phyloP scores from a whole-genome alignment of 2,888 invertebrate species.

The Frankliniella fusca region DNA sequence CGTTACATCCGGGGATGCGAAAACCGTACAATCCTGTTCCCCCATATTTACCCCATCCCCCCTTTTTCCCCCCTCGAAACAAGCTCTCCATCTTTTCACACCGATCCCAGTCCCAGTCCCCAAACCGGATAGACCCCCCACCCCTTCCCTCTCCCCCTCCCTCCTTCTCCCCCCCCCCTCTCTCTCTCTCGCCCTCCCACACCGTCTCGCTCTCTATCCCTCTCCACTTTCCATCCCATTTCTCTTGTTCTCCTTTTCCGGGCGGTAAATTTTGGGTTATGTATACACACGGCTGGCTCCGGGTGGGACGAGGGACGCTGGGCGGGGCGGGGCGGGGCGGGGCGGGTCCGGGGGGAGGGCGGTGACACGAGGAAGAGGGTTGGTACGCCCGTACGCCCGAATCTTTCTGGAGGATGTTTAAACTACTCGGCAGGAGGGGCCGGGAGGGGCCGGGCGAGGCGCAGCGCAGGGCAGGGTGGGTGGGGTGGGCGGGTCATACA shows the following conservation, averaged over 20 bases:
- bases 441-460: background rate
- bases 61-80: background rate
- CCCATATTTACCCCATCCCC: background rate
- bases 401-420: background rate
- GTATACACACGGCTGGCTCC: slow-evolving; percentile 18
- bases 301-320: background rate
- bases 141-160: no score
- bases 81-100: background rate
- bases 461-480: background rate
- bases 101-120: background rate
- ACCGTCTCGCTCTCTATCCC: background rate
- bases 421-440: background rate
- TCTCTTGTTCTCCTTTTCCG: slow-evolving; percentile 26
- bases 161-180: no score
- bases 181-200: no score
- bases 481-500: no score
- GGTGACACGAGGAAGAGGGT: background rate
- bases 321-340: background rate
- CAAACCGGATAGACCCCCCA: background rate
- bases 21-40: background rate
- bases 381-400: background rate
- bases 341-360: background rate
- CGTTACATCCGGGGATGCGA: no score
- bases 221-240: slow-evolving; percentile 24
- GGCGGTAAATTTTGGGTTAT: slow-evolving; percentile 26